Evolutionary conservation across 2,113 vertebrate species (phyloP).

Genomic region (Pollimyrus isidori): DNA sequence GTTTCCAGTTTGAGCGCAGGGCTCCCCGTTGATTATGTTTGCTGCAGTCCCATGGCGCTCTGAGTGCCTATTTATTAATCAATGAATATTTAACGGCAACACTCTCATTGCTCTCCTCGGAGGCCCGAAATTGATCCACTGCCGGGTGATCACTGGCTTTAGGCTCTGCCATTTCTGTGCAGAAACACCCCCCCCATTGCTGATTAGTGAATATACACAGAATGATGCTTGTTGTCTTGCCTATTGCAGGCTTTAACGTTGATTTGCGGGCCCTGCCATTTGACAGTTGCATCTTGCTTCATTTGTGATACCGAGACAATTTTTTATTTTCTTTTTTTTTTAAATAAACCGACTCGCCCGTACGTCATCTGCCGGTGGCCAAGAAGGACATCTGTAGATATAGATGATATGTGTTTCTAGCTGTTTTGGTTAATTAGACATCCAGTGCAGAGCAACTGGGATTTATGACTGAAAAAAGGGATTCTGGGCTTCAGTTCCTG

Average conservation of each 20-base stretch:
- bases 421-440: constrained; percentile 38
- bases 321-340: neutral
- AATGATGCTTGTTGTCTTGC: neutral
- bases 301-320: neutral
- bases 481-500: neutral
- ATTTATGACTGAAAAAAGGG: constrained; percentile 25
- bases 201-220: neutral
- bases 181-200: neutral
- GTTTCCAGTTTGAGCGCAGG: neutral
- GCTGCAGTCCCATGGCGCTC: neutral
- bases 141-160: neutral
- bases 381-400: constrained; percentile 17
- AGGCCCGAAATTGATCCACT: neutral
- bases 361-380: neutral
- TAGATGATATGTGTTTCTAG: constrained; percentile 30
- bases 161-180: neutral
- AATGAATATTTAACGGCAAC: constrained; percentile 21
- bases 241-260: constrained; percentile 5
- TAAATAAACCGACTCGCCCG: neutral
- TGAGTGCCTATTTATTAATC: neutral
- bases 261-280: neutral
- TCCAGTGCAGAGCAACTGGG: constrained; percentile 23
- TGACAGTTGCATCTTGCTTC: neutral
- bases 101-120: neutral
- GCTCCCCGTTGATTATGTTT: neutral